Evolutionary conservation across 2,113 vertebrate genomes (phyloP), one percentile per base, ranked within the genome.

Genomic region (Tychaedon coryphoeus): DNA sequence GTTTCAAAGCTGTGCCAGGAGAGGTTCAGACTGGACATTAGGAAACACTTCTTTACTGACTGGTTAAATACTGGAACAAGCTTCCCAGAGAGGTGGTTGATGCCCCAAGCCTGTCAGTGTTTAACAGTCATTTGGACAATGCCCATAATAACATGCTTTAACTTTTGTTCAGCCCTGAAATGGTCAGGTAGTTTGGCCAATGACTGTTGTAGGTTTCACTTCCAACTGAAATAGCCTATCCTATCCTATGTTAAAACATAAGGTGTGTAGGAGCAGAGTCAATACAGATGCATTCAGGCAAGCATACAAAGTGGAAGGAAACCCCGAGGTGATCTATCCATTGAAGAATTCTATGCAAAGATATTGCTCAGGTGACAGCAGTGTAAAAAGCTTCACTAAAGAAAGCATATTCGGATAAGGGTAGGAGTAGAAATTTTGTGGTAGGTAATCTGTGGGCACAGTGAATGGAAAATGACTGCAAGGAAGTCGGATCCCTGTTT

Each of bases 141-240:
- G 50, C 22, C 60, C 26, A 36, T 29, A 33, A 34, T 6, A 86
- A 53, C 6, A 25, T 9, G 15, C 6, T 51, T 72, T 60, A 69
- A 33, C 29, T 69, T 47, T 8, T 19, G 5, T 5, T 57, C 50
- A 85, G 69, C 10, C 18, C 5, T 19, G 12, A 84, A 47, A 4
- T 17, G 20, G 18, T 43, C 26, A 34, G n/a, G n/a, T 36, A 57
- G 45, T 40, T 56, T 62, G 64, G 19, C 10, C 40, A 73, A 5
- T 33, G 23, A 47, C 20, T 0, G 0, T 1, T 61, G 9, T 36
- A 75, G 14, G 33, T 77, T 51, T 28, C 36, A 45, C 33, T 80
- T 65, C 18, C 36, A 66, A 25, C 10, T 34, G 26, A 47, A 79
- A 65, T 3, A 19, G 3, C 33, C 18, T 56, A 6, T 17, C 25